Evolutionary conservation across 1,140 invertebrate genomes (phyloP).

Genomic region (Octopus sinensis): DNA sequence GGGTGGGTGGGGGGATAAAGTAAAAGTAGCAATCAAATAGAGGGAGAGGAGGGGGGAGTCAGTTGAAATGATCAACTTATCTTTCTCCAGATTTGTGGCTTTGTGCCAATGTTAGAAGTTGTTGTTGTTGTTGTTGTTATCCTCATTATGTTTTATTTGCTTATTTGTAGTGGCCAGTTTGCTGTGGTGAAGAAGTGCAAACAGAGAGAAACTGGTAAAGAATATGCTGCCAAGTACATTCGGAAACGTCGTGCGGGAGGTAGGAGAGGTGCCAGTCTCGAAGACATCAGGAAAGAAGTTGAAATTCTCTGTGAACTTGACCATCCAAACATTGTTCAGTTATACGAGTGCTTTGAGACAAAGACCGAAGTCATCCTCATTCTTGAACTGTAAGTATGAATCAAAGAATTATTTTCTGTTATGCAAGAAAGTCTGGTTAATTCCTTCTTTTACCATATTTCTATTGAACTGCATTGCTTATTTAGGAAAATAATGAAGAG

Average conservation of each 20-base stretch:
- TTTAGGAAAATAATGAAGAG: too few relatives aligned
- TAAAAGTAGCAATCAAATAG: too few relatives aligned
- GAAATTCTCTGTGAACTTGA: constrained; percentile 60
- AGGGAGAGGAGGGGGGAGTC: too few relatives aligned
- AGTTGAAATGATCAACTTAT: too few relatives aligned
- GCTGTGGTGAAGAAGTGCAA: constrained; percentile 85
- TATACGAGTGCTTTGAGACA: constrained; percentile 63
- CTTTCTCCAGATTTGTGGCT: too few relatives aligned
- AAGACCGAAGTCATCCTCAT: constrained; percentile 61
- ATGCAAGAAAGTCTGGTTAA: not conserved
- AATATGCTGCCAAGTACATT: constrained; percentile 94
- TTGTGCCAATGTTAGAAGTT: too few relatives aligned
- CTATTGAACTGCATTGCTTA: too few relatives aligned
- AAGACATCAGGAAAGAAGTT: constrained; percentile 63
- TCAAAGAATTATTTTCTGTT: not conserved
- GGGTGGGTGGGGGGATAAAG: too few relatives aligned
- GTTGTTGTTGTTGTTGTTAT: too few relatives aligned
- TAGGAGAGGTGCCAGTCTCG: constrained; percentile 47
- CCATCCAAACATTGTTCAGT: constrained; percentile 62
- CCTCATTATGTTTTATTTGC: constrained; percentile 16
- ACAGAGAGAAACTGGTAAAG: constrained; percentile 76
- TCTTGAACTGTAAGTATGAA: constrained; percentile 61
- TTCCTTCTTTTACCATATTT: too few relatives aligned
- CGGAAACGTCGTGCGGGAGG: constrained; percentile 71
- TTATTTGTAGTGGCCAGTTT: constrained; percentile 81